Evolutionary conservation across 92 coral and sea anemone species (phyloP).

Genomic region (Desmophyllum pertusum): DNA sequence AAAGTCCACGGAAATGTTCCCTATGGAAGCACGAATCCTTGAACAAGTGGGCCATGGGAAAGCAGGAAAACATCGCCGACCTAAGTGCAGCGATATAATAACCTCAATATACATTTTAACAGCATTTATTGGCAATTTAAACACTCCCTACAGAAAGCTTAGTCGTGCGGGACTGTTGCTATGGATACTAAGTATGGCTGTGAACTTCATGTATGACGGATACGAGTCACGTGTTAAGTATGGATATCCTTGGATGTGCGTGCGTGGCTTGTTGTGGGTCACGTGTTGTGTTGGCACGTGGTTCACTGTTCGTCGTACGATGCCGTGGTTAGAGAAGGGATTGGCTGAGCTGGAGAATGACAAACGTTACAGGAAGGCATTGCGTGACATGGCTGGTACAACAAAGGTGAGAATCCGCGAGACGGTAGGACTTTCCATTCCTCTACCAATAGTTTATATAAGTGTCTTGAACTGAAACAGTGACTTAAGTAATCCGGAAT

Average conservation of each 20-base stretch:
- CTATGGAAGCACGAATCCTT: background rate
- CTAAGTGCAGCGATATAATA: conserved; percentile 15
- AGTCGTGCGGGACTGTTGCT: conserved; percentile 51
- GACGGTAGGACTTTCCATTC: background rate
- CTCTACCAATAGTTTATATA: background rate
- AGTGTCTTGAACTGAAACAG: background rate
- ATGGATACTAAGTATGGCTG: conserved; percentile 51
- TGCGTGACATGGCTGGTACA: conserved; percentile 36
- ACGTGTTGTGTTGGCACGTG: conserved; percentile 56
- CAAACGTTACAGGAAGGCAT: conserved; percentile 41
- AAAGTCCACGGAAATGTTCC: background rate
- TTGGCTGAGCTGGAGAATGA: conserved; percentile 47
- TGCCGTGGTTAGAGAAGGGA: conserved; percentile 69
- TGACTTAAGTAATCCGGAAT: no score
- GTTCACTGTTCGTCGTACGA: conserved; percentile 43
- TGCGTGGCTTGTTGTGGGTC: conserved; percentile 49
- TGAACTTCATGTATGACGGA: conserved; percentile 51
- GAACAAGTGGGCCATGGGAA: background rate
- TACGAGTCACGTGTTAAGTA: conserved; percentile 60
- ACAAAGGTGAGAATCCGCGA: conserved; percentile 37
- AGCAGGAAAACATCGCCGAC: conserved; percentile 5
- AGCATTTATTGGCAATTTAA: conserved; percentile 67
- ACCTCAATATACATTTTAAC: conserved; percentile 51
- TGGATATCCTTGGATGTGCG: conserved; percentile 61
- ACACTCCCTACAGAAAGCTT: conserved; percentile 28